Base-by-base conservation (phyloP, 2,888 invertebrate genomes). In the Dryadula phaetusa region DNA sequence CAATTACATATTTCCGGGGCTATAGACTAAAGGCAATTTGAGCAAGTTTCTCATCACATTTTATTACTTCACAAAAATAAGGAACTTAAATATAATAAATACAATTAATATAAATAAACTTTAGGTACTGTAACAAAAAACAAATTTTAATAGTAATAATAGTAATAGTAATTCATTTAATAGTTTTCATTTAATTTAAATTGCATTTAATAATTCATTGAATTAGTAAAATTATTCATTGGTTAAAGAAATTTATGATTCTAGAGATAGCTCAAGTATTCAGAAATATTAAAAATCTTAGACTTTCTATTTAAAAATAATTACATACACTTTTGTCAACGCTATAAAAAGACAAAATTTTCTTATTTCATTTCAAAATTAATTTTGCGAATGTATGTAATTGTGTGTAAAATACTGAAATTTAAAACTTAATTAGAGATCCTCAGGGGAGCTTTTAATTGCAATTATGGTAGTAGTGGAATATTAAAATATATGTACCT, bases 1-100 rank as follows among this genome's bases (percentile, higher is more conserved):
- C 25, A 8, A 49, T 53, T 47, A 46, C 25, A 58, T 46, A 58
- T 58, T 60, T 66, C 22, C 25, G 6, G 10, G 10, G 52, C 28
- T 8, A 3, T 49, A 28, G 49, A 25, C 8, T 25, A 28, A 49
- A 16, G 8, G 8, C 28, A 16, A 28, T 28, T 28, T 47, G 22
- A 49, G n/a, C 47, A n/a, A 25, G 14, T 14, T 12, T 5, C 20
- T 46, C 1, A 14, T 22, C 5, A 12, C 1, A 22, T 47, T 47
- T n/a, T n/a, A n/a, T n/a, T n/a, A n/a, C n/a, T n/a, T n/a, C n/a
- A n/a, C n/a, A 28, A 28, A 28, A 28, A 6, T 28, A 28, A 6
- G 28, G 3, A 28, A 28, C 28, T 28, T 4, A 28, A 28, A 28
- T 28, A 28, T 28, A 28, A 4, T 28, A 28, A 28, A 3, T 4